Conservation (phyloP, 2,888 invertebrate genomes). For the Pecten maximus region DNA sequence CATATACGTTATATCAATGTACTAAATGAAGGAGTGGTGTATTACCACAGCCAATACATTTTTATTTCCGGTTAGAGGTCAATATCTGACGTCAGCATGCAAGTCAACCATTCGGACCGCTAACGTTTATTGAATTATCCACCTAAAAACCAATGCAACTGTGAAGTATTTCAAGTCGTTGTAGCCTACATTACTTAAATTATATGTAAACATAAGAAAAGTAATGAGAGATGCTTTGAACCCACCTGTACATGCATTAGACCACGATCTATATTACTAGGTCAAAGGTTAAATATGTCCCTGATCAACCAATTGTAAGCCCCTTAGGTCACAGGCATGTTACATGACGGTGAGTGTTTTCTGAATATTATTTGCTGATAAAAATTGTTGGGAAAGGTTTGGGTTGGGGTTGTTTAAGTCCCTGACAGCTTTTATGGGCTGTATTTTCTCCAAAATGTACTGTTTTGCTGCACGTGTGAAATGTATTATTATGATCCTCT, state of each 20-base stretch:
- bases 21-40: slow-evolving; percentile 52
- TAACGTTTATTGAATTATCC: background rate
- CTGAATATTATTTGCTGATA: slow-evolving; percentile 84
- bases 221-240: background rate
- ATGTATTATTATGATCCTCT: slow-evolving; percentile 55
- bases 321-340: slow-evolving; percentile 82
- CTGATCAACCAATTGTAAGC: slow-evolving; percentile 79
- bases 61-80: slow-evolving; percentile 51
- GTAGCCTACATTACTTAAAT: background rate
- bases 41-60: slow-evolving; percentile 49
- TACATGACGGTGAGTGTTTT: slow-evolving; percentile 85
- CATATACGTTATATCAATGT: slow-evolving; percentile 45
- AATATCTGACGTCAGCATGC: slow-evolving; percentile 49
- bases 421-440: slow-evolving; percentile 53
- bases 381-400: slow-evolving; percentile 83
- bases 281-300: slow-evolving; percentile 81
- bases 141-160: background rate
- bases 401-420: slow-evolving; percentile 62
- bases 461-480: slow-evolving; percentile 60
- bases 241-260: background rate
- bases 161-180: background rate
- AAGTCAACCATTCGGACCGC: background rate
- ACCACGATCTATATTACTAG: slow-evolving; percentile 69
- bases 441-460: slow-evolving; percentile 57
- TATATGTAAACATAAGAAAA: background rate